Percentiles rank a stretch among this genome's conserved stretches.
Evolutionary conservation across 2,113 vertebrate species (phyloP).

Genomic region (Polypterus senegalus): DNA sequence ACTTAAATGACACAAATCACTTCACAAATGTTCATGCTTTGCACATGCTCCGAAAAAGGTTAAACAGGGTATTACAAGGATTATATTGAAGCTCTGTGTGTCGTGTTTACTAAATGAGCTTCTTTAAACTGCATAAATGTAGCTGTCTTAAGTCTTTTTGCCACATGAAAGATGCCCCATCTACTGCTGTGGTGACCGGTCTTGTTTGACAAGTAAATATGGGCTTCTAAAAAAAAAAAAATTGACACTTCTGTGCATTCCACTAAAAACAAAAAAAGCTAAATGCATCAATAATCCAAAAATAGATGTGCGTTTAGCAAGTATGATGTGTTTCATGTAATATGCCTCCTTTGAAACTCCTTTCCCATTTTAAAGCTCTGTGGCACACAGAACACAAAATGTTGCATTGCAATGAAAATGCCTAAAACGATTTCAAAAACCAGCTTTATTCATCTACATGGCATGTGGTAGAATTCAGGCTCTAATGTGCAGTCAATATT

Average conservation of each 20-base stretch:
- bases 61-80: no score
- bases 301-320: background rate
- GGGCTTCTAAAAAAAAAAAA: constrained; percentile 27
- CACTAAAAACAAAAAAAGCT: constrained; percentile 34
- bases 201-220: constrained; percentile 53
- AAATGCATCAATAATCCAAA: background rate
- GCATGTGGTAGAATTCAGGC: no score
- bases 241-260: constrained; percentile 43
- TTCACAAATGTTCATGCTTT: no score
- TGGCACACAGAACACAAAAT: background rate
- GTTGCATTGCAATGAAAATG: background rate
- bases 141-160: constrained; percentile 34
- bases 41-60: no score
- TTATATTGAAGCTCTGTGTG: no score
- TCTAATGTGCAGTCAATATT: no score
- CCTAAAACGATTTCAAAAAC: no score
- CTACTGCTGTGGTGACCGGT: constrained; percentile 37
- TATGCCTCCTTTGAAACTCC: background rate
- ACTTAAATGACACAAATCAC: no score
- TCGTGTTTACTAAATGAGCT: background rate
- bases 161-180: constrained; percentile 38
- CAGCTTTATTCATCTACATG: no score
- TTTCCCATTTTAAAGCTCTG: background rate
- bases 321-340: background rate
- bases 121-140: constrained; percentile 24